Evolutionary conservation across 2,113 vertebrate species (phyloP).

Genomic region (Percopsis transmontana): DNA sequence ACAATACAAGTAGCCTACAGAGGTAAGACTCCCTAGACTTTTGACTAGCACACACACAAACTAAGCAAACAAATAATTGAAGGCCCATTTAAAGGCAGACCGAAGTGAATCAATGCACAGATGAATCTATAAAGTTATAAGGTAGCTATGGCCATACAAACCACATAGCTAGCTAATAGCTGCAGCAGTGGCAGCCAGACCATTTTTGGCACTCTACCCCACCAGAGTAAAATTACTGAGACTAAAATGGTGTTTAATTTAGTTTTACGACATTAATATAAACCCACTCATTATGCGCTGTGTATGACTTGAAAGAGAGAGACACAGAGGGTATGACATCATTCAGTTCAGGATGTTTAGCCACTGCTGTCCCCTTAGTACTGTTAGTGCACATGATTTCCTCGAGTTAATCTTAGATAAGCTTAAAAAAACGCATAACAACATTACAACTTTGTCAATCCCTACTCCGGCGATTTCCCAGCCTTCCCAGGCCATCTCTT

Average conservation of each 20-base stretch:
- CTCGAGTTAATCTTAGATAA: neutral
- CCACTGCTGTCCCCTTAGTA: neutral
- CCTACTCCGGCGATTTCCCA: conserved; percentile 16
- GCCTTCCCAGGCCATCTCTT: conserved; percentile 20
- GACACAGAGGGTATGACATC: neutral
- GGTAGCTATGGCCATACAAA: conserved; percentile 37
- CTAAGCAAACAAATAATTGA: conserved; percentile 44
- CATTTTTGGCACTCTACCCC: conserved; percentile 24
- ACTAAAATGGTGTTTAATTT: neutral
- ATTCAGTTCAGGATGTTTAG: neutral
- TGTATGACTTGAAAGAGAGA: no score
- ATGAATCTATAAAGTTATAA: conserved; percentile 37
- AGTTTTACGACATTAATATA: neutral
- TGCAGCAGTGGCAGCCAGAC: conserved; percentile 11
- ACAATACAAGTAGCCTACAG: neutral
- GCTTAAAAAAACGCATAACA: neutral
- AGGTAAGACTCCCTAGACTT: conserved; percentile 6
- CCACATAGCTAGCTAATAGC: conserved; percentile 31
- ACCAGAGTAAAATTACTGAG: conserved; percentile 10
- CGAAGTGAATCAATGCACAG: conserved; percentile 48
- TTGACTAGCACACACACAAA: conserved; percentile 3
- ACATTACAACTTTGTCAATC: neutral
- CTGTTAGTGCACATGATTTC: neutral
- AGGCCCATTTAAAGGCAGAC: conserved; percentile 18
- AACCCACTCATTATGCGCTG: no score